These are phyloP conservation scores for Oxyruncus cristatus DNA, from an alignment of 2,113 vertebrate species.

Conservation along the genomic window DNA sequence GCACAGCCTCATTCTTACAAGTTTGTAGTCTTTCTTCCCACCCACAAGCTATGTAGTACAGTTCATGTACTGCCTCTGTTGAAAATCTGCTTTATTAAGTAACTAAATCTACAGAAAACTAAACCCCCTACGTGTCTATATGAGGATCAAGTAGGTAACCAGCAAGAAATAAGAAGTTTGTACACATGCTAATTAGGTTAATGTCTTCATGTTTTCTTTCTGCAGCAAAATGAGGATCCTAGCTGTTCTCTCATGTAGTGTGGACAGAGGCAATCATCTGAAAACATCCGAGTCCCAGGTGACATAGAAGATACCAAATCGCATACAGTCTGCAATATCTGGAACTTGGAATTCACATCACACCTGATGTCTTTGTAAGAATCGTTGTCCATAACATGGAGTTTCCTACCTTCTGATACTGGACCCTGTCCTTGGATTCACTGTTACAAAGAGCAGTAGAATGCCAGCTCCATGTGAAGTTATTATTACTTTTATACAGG, in stretches of 20 bases:
- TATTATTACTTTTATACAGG: background rate
- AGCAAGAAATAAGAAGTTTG: background rate
- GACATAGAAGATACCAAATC: no score
- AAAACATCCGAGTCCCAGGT: background rate
- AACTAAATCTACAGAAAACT: background rate
- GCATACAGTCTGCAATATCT: background rate
- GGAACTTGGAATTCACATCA: background rate
- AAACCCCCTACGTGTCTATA: background rate
- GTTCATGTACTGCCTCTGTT: background rate
- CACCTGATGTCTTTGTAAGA: background rate
- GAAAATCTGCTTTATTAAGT: background rate
- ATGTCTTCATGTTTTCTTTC: background rate
- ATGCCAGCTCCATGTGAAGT: background rate
- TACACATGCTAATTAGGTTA: background rate
- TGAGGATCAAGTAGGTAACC: background rate
- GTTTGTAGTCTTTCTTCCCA: background rate
- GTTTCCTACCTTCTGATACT: background rate
- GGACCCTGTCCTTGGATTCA: background rate
- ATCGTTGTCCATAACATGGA: background rate
- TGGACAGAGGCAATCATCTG: background rate
- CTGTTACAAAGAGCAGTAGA: background rate
- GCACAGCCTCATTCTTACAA: background rate
- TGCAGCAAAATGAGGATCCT: constrained; percentile 71
- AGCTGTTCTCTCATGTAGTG: constrained; percentile 80
- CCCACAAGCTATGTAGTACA: background rate